Conservation (phyloP, 2,888 invertebrate genomes). For the Ligdia adustata region DNA sequence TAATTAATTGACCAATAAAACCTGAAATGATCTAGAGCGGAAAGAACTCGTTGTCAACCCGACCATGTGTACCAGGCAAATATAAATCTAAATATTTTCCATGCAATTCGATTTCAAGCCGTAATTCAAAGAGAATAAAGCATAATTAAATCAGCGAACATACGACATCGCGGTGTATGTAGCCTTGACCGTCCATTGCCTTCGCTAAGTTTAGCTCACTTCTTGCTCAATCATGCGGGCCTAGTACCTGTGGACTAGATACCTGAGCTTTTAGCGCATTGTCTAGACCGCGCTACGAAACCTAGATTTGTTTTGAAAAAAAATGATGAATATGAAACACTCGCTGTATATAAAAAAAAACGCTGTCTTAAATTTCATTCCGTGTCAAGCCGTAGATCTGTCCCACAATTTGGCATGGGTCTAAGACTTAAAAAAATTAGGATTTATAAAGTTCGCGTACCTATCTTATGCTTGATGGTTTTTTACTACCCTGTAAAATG, state of each 20-base stretch:
- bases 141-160: constrained; percentile 17
- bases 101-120: constrained; percentile 16
- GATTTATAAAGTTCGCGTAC: no score
- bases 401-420: no score
- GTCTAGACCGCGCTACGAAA: constrained; percentile 19
- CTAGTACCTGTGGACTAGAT: constrained; percentile 48
- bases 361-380: no score
- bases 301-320: constrained; percentile 19
- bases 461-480: no score
- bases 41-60: constrained; percentile 19
- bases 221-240: constrained; percentile 47
- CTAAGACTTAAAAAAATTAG: no score
- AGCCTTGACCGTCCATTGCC: constrained; percentile 58
- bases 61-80: constrained; percentile 35
- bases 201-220: constrained; percentile 46
- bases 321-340: no score
- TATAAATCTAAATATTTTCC: constrained; percentile 43
- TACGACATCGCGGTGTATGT: constrained; percentile 33
- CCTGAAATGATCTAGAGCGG: constrained; percentile 25
- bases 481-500: no score
- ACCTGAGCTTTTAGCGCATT: constrained; percentile 36
- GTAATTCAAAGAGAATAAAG: constrained; percentile 19
- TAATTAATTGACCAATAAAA: constrained; percentile 1
- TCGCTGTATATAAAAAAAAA: no score
- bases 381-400: no score